Percentiles rank a stretch among this genome's conserved stretches.
These are phyloP conservation scores for Nannobrachium achirus DNA, from an alignment of 2,113 vertebrate species.

Conservation along the genomic window DNA sequence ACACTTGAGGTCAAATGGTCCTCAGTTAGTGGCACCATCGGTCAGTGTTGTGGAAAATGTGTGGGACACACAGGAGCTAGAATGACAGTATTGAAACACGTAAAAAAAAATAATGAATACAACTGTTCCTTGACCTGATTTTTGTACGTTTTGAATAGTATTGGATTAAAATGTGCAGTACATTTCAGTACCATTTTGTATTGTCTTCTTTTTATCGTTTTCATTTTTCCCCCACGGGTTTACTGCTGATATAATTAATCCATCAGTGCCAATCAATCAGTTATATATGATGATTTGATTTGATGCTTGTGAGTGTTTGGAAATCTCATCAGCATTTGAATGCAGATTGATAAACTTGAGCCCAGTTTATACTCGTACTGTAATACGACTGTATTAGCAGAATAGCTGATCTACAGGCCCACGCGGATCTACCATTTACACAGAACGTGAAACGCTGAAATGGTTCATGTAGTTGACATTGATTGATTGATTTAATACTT, in stretches of 20 bases:
- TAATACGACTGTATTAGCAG: too few species aligned
- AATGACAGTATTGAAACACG: constrained; percentile 70
- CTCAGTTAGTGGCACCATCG: constrained; percentile 23
- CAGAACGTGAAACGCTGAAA: too few species aligned
- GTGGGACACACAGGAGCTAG: constrained; percentile 33
- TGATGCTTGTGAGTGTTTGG: too few species aligned
- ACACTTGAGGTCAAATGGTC: constrained; percentile 28
- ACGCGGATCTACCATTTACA: too few species aligned
- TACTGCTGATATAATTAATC: constrained; percentile 21
- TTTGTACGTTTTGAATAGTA: constrained; percentile 78
- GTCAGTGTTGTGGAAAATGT: constrained; percentile 21
- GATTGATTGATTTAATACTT: too few species aligned
- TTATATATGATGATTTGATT: too few species aligned
- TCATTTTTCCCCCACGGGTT: constrained; percentile 5
- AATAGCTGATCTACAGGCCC: too few species aligned
- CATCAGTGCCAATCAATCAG: too few species aligned
- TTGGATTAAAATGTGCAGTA: constrained; percentile 79
- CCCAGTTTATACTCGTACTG: too few species aligned
- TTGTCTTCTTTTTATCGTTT: constrained; percentile 75
- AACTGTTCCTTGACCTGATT: constrained; percentile 75
- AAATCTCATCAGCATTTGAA: too few species aligned
- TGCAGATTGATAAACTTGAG: too few species aligned
- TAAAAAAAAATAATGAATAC: constrained; percentile 27
- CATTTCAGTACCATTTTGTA: constrained; percentile 73
- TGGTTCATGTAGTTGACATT: too few species aligned